phyloP scores from a whole-genome alignment of 2,113 vertebrate genomes.

The Dermatemys mawii region DNA sequence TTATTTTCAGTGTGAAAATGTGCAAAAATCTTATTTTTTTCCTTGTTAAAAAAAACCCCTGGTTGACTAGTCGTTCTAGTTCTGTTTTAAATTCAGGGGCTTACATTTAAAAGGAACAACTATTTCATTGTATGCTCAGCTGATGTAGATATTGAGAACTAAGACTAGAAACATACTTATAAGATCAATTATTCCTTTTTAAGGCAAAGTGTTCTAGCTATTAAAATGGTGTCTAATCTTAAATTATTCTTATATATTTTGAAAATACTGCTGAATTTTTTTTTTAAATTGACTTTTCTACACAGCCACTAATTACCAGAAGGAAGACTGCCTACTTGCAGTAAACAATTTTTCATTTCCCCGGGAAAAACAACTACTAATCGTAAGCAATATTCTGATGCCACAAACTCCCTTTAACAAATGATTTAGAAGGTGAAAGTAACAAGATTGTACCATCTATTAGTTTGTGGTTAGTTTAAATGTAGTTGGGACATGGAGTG shows the following conservation, averaged over 20 bases:
- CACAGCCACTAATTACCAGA: background rate
- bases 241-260: background rate
- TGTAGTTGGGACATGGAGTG: background rate
- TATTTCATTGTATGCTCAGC: background rate
- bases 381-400: background rate
- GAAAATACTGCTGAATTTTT: background rate
- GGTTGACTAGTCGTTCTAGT: background rate
- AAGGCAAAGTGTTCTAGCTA: background rate
- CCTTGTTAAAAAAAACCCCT: background rate
- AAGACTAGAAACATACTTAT: background rate
- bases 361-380: background rate
- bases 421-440: background rate
- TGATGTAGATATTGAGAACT: background rate
- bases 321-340: background rate
- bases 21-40: background rate
- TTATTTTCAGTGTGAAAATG: conserved; percentile 66
- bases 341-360: background rate
- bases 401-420: background rate
- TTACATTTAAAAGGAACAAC: background rate
- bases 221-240: background rate
- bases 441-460: too few species aligned
- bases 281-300: background rate
- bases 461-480: background rate
- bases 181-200: background rate
- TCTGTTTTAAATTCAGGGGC: background rate